Conservation (phyloP, 1,140 invertebrate species). For the Drosophila serrata region DNA sequence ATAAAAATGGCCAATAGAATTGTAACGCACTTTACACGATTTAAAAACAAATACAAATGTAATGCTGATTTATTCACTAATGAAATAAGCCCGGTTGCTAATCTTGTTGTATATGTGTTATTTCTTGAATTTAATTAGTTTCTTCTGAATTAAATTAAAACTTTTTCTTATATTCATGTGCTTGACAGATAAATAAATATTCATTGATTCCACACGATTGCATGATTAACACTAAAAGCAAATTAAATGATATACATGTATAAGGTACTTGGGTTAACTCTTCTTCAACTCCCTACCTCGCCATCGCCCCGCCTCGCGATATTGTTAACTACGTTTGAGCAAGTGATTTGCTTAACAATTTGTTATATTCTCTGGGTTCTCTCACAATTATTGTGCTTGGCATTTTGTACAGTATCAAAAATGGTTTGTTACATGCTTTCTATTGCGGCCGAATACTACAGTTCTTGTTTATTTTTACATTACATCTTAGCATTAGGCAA, state of each 20-base stretch:
- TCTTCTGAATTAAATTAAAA: conserved; percentile 1
- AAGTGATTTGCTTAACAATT: conserved; percentile 65
- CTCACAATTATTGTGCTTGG: conserved; percentile 64
- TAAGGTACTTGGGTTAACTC: conserved; percentile 81
- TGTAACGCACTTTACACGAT: conserved; percentile 8
- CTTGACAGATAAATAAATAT: conserved; percentile 60
- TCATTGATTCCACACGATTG: conserved; percentile 45
- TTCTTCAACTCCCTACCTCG: conserved; percentile 52
- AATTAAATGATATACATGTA: conserved; percentile 76
- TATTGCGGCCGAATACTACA: conserved; percentile 61
- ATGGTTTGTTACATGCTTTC: conserved; percentile 53
- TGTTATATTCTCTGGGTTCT: conserved; percentile 28
- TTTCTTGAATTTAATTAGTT: conserved; percentile 5
- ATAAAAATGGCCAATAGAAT: neutral
- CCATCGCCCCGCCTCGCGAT: conserved; percentile 15
- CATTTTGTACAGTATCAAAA: conserved; percentile 74
- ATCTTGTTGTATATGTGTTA: conserved; percentile 3
- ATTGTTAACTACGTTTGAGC: conserved; percentile 75
- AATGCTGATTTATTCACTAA: neutral
- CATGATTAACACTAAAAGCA: conserved; percentile 60
- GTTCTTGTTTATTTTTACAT: conserved; percentile 46
- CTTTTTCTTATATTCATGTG: conserved; percentile 12
- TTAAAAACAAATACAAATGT: conserved; percentile 7
- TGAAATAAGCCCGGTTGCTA: conserved; percentile 1
- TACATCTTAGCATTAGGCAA: conserved; percentile 47